Percentiles rank a stretch among this genome's conserved stretches.
phyloP scores from a whole-genome alignment of 2,888 invertebrate species.

The Noctua janthe region DNA sequence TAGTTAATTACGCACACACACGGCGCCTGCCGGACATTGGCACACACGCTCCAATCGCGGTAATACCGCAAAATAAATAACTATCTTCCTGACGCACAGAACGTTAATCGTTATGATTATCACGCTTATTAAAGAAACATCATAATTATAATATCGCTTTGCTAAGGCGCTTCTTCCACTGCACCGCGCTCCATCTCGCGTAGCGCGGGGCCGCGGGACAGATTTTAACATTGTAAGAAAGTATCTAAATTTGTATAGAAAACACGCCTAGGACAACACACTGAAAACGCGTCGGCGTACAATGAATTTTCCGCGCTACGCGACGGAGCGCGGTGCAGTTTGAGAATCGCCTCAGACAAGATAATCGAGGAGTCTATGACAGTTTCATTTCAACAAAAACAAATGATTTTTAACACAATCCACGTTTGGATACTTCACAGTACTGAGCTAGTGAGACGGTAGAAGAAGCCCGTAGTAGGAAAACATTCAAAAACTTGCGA shows the following conservation, averaged over 20 bases:
- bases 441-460: background rate
- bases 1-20: conserved; percentile 46
- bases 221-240: too few species aligned
- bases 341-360: background rate
- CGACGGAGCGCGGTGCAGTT: too few species aligned
- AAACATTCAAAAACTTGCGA: background rate
- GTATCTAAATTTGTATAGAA: too few species aligned
- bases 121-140: conserved; percentile 19
- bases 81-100: conserved; percentile 44
- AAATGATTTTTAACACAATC: background rate
- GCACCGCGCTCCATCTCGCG: too few species aligned
- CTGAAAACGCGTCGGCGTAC: too few species aligned
- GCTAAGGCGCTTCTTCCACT: background rate
- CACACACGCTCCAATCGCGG: conserved; percentile 43
- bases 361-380: background rate
- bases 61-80: conserved; percentile 50
- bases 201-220: too few species aligned
- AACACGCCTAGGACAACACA: too few species aligned
- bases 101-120: conserved; percentile 32
- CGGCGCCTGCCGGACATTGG: conserved; percentile 55
- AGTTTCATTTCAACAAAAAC: conserved; percentile 2
- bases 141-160: conserved; percentile 23
- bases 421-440: background rate
- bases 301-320: too few species aligned
- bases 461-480: background rate